Evolutionary conservation across 2,113 vertebrate genomes (phyloP), one percentile per base, ranked within the genome.

Genomic region (Egretta garzetta): DNA sequence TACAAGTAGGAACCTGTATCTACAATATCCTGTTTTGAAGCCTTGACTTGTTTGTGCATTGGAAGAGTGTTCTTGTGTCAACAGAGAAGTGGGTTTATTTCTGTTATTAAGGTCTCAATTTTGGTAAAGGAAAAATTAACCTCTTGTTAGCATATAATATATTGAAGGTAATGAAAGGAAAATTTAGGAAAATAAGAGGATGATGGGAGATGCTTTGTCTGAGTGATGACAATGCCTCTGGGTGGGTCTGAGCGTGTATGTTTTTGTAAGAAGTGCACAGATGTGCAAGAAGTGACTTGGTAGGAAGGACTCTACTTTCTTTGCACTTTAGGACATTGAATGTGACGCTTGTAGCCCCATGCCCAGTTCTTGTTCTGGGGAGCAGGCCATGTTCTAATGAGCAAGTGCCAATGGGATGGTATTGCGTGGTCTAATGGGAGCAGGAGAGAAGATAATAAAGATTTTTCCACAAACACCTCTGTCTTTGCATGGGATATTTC

Each of bases 211-310:
- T 19, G 5, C 2, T 41, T 88, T 60, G 4, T 35, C 22, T 47
- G 18, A 60, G 18, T n/a, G 35, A n/a, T 33, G 23, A 30, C 19
- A 49, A 11, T 13, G 14, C 7, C 21, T 77, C 49, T 87, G n/a
- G 9, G 8, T 62, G 9, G 1, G 5, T 41, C 18, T 32, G 4
- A 28, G 24, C n/a, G 6, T 1, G 0, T 14, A 4, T 33, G 20
- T 39, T 49, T 70, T 26, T 39, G 12, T 30, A 41, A 86, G 67
- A 80, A 72, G 6, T 12, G 12, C 21, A 56, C 23, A 37, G 8
- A 67, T 39, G 19, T 41, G 37, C 59, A 43, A 43, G 41, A 43
- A 32, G 14, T 58, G 52, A 59, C 4, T 39, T 8, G 3, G 19
- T 10, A 41, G 67, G 28, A 68, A 83, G 37, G n/a, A n/a, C 28